Evolutionary conservation across 1,140 invertebrate genomes (phyloP).

Genomic region (Pristionchus pacificus): DNA sequence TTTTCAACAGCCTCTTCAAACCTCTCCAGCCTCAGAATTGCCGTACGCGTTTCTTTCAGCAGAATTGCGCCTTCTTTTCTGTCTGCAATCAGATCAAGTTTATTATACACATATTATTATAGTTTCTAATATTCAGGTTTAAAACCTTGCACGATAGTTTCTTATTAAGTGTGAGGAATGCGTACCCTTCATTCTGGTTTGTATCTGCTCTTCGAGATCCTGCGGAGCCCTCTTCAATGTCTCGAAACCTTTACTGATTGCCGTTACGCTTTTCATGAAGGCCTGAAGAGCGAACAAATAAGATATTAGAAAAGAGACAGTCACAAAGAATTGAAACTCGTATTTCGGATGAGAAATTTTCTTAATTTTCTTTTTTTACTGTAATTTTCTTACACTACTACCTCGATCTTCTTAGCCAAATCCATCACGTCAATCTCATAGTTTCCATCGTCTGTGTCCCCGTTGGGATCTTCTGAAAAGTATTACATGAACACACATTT

Average conservation of each 20-base stretch:
- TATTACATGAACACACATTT: no score
- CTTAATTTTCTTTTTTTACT: background rate
- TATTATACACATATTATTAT: no score
- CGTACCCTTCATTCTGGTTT: background rate
- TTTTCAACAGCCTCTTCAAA: background rate
- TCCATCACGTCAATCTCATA: background rate
- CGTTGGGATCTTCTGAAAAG: background rate
- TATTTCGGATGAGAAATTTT: no score
- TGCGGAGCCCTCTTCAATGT: background rate
- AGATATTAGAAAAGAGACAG: no score
- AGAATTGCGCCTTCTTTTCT: background rate
- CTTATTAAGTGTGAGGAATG: no score
- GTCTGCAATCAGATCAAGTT: no score
- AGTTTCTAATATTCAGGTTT: no score
- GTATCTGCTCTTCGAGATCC: background rate
- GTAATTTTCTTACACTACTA: background rate
- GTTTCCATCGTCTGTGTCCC: background rate
- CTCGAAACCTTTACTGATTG: background rate
- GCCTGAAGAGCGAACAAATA: background rate
- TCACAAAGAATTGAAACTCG: no score
- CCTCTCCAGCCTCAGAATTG: background rate
- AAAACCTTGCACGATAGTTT: no score
- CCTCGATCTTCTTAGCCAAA: background rate
- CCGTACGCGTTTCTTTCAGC: background rate
- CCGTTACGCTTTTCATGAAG: background rate